Conservation (phyloP, 2,797 vertebrate genomes). For the Brachyrhaphis roseni region DNA sequence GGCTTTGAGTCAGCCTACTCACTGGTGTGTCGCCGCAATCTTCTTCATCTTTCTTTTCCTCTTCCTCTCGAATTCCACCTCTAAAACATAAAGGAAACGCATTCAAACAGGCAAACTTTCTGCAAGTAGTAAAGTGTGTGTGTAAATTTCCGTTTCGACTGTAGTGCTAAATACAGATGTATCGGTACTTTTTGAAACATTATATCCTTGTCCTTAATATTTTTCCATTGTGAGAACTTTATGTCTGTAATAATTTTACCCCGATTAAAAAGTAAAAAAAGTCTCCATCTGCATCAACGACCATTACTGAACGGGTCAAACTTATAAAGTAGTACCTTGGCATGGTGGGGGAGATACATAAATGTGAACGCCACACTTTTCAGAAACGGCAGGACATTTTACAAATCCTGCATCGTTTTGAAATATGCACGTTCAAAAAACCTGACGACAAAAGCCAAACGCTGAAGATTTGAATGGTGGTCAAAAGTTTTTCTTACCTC, state of each 20-base stretch:
- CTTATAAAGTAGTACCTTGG: not conserved
- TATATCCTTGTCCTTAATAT: too few relatives aligned
- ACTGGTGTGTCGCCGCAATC: conserved; percentile 81
- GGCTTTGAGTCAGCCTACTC: conserved; percentile 87
- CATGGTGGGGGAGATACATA: not conserved
- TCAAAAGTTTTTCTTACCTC: conserved; percentile 74
- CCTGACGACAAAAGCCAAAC: not conserved
- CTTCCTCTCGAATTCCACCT: conserved; percentile 55
- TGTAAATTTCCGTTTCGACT: not conserved
- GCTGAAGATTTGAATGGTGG: not conserved
- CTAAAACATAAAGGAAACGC: conserved; percentile 52
- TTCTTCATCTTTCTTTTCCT: conserved; percentile 80
- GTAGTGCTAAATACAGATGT: not conserved
- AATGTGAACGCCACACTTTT: not conserved
- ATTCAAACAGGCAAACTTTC: conserved; percentile 1
- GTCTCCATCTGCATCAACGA: too few relatives aligned
- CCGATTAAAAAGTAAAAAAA: too few relatives aligned
- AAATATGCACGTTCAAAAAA: not conserved
- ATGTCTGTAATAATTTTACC: too few relatives aligned
- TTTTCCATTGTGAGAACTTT: too few relatives aligned
- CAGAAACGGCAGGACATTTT: not conserved
- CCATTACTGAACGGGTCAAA: too few relatives aligned
- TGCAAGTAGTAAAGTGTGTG: not conserved
- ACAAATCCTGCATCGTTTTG: not conserved
- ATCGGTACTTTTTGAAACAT: not conserved